These are phyloP conservation scores for Deroplatys truncata DNA, from an alignment of 2,888 invertebrate genomes.

Conservation along the genomic window DNA sequence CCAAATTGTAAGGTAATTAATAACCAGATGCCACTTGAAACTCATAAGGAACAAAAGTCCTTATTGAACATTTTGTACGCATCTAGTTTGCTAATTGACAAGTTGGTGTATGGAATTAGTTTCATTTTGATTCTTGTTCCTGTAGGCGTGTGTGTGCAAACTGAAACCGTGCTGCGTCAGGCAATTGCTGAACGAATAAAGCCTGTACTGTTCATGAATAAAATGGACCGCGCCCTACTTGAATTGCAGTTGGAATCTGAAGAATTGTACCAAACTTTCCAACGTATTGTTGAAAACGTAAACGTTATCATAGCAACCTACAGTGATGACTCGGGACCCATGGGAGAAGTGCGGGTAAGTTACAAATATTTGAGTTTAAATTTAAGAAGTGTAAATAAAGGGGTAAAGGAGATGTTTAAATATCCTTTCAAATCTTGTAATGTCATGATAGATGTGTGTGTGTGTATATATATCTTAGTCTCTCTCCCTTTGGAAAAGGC, in stretches of 20 bases:
- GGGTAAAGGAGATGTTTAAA: background rate
- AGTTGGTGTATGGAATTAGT: too few species aligned
- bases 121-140: slow-evolving; percentile 5
- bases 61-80: too few species aligned
- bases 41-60: too few species aligned
- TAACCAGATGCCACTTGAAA: too few species aligned
- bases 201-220: slow-evolving; percentile 99
- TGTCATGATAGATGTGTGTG: too few species aligned
- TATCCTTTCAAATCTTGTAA: too few species aligned
- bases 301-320: slow-evolving; percentile 99
- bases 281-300: slow-evolving; percentile 98
- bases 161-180: slow-evolving; percentile 98
- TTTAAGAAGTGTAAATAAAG: background rate
- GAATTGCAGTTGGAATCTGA: slow-evolving; percentile 96
- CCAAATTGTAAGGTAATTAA: too few species aligned
- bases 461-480: too few species aligned
- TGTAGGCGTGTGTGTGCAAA: slow-evolving; percentile 98
- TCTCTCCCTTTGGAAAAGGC: too few species aligned
- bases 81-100: too few species aligned
- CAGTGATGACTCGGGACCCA: slow-evolving; percentile 94
- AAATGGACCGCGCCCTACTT: slow-evolving; percentile 98
- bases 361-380: background rate
- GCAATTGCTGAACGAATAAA: slow-evolving; percentile 99
- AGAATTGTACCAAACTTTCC: slow-evolving; percentile 98
- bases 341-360: slow-evolving; percentile 95